Conservation (phyloP, 2,797 vertebrate genomes). For the Benthosema pterotum region DNA sequence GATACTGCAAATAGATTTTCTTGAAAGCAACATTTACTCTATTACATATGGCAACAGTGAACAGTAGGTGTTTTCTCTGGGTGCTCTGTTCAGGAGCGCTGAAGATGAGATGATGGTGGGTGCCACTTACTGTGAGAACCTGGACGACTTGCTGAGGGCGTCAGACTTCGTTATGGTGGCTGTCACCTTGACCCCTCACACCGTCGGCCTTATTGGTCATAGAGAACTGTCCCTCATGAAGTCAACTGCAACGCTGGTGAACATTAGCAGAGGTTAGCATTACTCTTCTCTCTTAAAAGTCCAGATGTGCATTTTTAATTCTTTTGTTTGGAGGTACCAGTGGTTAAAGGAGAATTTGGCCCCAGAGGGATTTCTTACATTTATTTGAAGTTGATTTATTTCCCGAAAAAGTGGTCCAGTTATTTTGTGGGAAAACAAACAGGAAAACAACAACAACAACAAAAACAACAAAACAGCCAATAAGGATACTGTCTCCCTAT, state of each 20-base stretch:
- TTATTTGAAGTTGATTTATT: too few species aligned
- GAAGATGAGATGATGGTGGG: slow-evolving; percentile 79
- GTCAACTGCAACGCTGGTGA: slow-evolving; percentile 76
- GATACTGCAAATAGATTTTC: too few species aligned
- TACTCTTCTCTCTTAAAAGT: too few species aligned
- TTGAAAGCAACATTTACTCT: neutral
- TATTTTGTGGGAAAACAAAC: too few species aligned
- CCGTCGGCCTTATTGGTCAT: slow-evolving; percentile 73
- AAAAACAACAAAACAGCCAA: too few species aligned
- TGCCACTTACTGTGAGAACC: slow-evolving; percentile 76
- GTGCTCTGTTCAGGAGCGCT: slow-evolving; percentile 60
- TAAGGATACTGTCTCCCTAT: too few species aligned
- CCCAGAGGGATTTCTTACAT: too few species aligned
- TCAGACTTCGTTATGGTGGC: slow-evolving; percentile 83
- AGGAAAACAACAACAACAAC: too few species aligned
- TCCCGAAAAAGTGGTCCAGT: too few species aligned
- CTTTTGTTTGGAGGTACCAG: too few species aligned
- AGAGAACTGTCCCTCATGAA: slow-evolving; percentile 83
- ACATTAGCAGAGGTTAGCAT: slow-evolving; percentile 79
- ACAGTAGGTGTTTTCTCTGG: neutral
- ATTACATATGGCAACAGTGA: neutral
- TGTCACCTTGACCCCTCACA: slow-evolving; percentile 76
- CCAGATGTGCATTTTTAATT: too few species aligned
- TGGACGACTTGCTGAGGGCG: slow-evolving; percentile 79
- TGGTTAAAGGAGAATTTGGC: too few species aligned